These are phyloP conservation scores for Acipenser oxyrinchus DNA, from an alignment of 2,797 vertebrate genomes.

Conservation along the genomic window DNA sequence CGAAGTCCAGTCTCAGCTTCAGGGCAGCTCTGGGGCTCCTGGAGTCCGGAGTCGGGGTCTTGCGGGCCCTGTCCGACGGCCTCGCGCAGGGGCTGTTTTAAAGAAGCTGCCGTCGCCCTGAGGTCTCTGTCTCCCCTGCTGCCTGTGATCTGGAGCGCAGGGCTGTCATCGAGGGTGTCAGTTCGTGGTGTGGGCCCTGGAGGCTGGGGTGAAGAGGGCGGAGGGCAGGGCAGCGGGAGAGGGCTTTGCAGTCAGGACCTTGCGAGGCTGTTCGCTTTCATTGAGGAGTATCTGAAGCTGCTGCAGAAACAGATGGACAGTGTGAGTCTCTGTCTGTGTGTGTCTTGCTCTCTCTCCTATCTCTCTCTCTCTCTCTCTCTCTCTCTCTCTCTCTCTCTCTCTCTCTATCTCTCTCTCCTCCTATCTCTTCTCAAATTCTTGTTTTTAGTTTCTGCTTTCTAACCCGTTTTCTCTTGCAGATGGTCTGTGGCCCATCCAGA, in stretches of 20 bases:
- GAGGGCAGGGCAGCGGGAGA: constrained; percentile 43
- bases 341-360: too few relatives aligned
- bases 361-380: too few relatives aligned
- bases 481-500: constrained; percentile 12
- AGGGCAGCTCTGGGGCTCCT: constrained; percentile 41
- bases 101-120: constrained; percentile 49
- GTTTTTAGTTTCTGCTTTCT: fast-evolving
- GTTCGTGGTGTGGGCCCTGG: constrained; percentile 58
- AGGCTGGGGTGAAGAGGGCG: constrained; percentile 36
- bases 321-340: constrained; percentile 47
- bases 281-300: constrained; percentile 54
- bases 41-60: constrained; percentile 50
- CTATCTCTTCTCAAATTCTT: too few relatives aligned
- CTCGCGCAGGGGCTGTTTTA: constrained; percentile 37
- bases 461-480: constrained; percentile 21
- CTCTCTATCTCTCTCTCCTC: too few relatives aligned
- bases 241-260: constrained; percentile 23
- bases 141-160: constrained; percentile 29
- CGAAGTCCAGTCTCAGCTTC: constrained; percentile 14
- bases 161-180: constrained; percentile 62
- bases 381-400: too few relatives aligned
- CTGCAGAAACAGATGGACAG: constrained; percentile 46
- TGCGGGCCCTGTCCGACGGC: constrained; percentile 26
- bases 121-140: constrained; percentile 21
- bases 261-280: constrained; percentile 55